A percentile compares a stretch with the other conserved stretches of the same genome.
Evolutionary conservation across 2,113 vertebrate genomes (phyloP).

Genomic region (Microcebus griseorufus): DNA sequence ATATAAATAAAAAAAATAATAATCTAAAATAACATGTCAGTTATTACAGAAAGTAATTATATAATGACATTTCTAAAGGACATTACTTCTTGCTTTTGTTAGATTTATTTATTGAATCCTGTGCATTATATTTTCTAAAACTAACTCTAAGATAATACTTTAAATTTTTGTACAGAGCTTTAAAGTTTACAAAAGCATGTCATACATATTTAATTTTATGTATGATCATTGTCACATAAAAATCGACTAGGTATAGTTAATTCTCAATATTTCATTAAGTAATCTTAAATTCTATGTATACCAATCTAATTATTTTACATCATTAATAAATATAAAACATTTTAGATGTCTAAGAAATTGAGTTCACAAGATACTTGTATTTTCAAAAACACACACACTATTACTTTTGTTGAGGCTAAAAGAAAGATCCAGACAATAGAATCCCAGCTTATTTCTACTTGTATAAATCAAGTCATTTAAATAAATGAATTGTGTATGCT

Average conservation of each 20-base stretch:
- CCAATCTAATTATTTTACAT: neutral
- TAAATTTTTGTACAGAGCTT: neutral
- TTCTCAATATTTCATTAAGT: conserved; percentile 40
- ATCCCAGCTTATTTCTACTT: conserved; percentile 72
- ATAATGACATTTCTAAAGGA: neutral
- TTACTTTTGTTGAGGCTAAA: conserved; percentile 57
- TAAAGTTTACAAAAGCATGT: conserved; percentile 2
- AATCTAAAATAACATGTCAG: neutral
- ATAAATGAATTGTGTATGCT: conserved; percentile 83
- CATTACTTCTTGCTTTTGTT: conserved; percentile 68
- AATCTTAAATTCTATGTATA: neutral
- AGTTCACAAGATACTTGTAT: conserved; percentile 51
- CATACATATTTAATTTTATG: neutral
- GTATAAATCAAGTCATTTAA: conserved; percentile 80
- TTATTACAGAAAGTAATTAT: conserved; percentile 9
- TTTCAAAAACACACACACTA: conserved; percentile 47
- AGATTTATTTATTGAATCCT: conserved; percentile 65
- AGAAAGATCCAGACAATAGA: conserved; percentile 59
- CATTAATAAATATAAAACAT: conserved; percentile 48
- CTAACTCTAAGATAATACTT: neutral
- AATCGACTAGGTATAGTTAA: neutral
- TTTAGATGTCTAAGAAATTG: conserved; percentile 16
- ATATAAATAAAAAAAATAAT: conserved; percentile 34
- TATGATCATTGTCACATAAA: neutral
- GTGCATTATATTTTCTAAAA: conserved; percentile 60